These are phyloP conservation scores for Catharus minimus DNA, from an alignment of 2,113 vertebrate species.

Conservation along the genomic window DNA sequence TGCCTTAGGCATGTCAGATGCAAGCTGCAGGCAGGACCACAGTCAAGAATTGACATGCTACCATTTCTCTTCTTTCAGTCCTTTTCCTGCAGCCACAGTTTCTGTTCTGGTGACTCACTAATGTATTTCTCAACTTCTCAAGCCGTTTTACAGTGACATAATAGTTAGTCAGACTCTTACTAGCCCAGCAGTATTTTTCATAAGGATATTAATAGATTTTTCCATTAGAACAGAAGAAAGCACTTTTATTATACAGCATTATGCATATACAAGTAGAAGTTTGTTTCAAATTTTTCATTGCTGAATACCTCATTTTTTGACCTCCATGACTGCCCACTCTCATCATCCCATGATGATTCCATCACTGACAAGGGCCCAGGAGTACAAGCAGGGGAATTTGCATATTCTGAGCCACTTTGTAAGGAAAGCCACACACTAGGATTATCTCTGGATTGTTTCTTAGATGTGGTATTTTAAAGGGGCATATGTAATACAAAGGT, in stretches of 20 bases:
- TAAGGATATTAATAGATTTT: neutral
- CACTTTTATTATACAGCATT: neutral
- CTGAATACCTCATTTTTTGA: neutral
- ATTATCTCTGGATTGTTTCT: neutral
- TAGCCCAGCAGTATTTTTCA: neutral
- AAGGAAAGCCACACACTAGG: neutral
- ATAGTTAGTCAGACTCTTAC: neutral
- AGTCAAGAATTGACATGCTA: neutral
- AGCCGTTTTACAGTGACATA: neutral
- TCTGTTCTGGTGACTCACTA: neutral
- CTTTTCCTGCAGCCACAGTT: neutral
- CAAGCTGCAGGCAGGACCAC: neutral
- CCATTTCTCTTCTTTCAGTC: neutral
- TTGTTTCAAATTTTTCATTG: neutral
- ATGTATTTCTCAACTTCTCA: neutral
- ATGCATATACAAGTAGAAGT: neutral
- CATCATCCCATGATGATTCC: neutral
- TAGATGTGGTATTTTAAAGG: neutral
- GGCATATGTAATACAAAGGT: neutral
- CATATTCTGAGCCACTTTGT: neutral
- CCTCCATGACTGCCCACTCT: rapidly evolving
- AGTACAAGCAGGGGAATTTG: neutral
- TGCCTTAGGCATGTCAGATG: neutral
- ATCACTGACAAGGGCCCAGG: neutral
- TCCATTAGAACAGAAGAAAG: neutral